phyloP scores from a whole-genome alignment of 1,140 invertebrate species.

The Metaphire vulgaris region DNA sequence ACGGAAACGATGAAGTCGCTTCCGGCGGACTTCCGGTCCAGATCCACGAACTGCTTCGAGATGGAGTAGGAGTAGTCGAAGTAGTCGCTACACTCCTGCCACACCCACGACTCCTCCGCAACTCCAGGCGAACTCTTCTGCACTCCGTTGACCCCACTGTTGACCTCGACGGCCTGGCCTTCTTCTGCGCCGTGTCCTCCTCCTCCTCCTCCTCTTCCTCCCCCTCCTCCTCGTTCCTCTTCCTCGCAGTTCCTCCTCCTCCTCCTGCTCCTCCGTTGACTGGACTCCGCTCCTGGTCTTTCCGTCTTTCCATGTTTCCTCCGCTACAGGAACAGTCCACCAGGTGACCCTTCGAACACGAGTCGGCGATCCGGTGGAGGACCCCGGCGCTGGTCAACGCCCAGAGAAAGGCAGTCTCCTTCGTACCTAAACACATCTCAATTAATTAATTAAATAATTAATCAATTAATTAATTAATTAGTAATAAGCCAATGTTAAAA shows the following conservation, averaged over 20 bases:
- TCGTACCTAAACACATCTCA: no score
- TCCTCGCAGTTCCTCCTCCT: not conserved
- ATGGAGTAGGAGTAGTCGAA: slow-evolving; percentile 7
- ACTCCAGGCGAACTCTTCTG: no score
- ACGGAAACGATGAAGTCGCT: slow-evolving; percentile 6
- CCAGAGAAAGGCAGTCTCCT: slow-evolving; percentile 64
- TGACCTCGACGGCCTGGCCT: no score
- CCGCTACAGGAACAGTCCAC: slow-evolving; percentile 60
- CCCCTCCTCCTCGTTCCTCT: not conserved
- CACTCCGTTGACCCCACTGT: no score
- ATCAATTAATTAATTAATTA: no score
- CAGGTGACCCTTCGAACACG: slow-evolving; percentile 61
- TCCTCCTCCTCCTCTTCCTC: not conserved
- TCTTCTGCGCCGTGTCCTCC: not conserved
- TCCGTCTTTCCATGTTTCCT: not conserved
- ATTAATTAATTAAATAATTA: no score
- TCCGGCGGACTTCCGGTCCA: not conserved
- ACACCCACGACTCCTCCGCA: not conserved
- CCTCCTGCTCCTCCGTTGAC: not conserved
- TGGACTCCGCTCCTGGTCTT: not conserved
- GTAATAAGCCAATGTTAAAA: no score
- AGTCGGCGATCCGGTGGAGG: slow-evolving; percentile 61
- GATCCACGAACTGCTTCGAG: slow-evolving; percentile 5
- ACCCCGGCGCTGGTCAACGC: slow-evolving; percentile 64
- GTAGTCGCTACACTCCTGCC: not conserved